phyloP scores from a whole-genome alignment of 2,888 invertebrate species.

The Bellardia bayeri region DNA sequence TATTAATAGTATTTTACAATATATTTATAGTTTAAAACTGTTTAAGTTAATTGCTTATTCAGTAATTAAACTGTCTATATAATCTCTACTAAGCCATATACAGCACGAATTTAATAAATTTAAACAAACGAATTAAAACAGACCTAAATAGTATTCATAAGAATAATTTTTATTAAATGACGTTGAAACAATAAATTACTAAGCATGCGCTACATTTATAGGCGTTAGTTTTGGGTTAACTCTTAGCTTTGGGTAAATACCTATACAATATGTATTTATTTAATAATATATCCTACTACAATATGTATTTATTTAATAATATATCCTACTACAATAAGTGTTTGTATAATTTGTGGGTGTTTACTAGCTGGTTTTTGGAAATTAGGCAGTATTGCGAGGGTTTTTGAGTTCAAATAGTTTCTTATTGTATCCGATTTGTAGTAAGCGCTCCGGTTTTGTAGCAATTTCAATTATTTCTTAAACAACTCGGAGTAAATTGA shows the following conservation, averaged over 20 bases:
- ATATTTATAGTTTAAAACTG: background rate
- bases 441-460: too few relatives aligned
- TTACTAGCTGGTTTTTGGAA: too few relatives aligned
- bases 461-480: too few relatives aligned
- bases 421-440: too few relatives aligned
- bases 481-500: too few relatives aligned
- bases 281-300: background rate
- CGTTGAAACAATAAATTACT: background rate
- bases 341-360: too few relatives aligned
- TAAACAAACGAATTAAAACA: background rate
- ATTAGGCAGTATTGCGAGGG: too few relatives aligned
- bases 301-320: too few relatives aligned
- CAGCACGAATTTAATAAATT: slow-evolving; percentile 3
- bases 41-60: slow-evolving; percentile 17
- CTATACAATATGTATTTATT: background rate
- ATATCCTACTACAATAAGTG: too few relatives aligned
- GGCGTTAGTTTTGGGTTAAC: background rate
- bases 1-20: background rate
- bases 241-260: background rate
- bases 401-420: too few relatives aligned
- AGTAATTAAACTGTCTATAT: slow-evolving; percentile 37
- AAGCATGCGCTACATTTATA: background rate
- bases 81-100: slow-evolving; percentile 17
- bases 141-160: slow-evolving; percentile 5
- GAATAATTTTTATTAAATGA: background rate